A percentile compares a stretch with the other conserved stretches of the same genome.
Evolutionary conservation across 2,888 invertebrate genomes (phyloP).

Genomic region (Dynastes tityus): DNA sequence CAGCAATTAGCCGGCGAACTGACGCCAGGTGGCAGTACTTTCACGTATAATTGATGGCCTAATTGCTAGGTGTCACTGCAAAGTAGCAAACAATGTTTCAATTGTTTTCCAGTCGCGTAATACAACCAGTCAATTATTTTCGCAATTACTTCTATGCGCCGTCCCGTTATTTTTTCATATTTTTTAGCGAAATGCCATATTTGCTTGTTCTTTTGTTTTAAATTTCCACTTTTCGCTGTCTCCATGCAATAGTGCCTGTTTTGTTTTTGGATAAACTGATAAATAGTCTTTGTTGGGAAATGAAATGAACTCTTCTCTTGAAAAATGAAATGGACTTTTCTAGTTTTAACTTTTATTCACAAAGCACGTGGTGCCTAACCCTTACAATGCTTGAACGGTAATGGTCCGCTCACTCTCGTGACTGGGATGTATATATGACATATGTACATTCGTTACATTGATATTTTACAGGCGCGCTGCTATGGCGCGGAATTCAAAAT

Average conservation of each 20-base stretch:
- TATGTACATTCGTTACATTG: no score
- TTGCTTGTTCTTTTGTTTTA: neutral
- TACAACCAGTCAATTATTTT: conserved; percentile 46
- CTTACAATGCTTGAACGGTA: no score
- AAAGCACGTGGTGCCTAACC: no score
- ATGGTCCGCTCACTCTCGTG: no score
- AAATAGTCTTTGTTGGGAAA: neutral
- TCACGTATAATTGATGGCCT: conserved; percentile 52
- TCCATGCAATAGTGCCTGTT: no score
- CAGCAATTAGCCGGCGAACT: conserved; percentile 48
- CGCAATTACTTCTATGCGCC: conserved; percentile 36
- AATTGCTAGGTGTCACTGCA: conserved; percentile 52
- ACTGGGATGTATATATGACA: no score
- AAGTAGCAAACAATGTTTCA: conserved; percentile 52
- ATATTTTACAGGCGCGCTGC: no score
- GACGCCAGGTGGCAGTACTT: conserved; percentile 49
- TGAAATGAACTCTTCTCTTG: no score
- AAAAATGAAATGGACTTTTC: no score
- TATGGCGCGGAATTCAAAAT: no score
- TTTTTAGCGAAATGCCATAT: neutral
- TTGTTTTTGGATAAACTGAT: no score
- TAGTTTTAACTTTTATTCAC: no score
- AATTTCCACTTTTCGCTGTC: neutral
- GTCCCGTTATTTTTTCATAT: conserved; percentile 8
- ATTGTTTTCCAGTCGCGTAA: conserved; percentile 50